These are phyloP conservation scores for Drosophila colorata DNA, from an alignment of 2,888 invertebrate genomes.

Conservation along the genomic window DNA sequence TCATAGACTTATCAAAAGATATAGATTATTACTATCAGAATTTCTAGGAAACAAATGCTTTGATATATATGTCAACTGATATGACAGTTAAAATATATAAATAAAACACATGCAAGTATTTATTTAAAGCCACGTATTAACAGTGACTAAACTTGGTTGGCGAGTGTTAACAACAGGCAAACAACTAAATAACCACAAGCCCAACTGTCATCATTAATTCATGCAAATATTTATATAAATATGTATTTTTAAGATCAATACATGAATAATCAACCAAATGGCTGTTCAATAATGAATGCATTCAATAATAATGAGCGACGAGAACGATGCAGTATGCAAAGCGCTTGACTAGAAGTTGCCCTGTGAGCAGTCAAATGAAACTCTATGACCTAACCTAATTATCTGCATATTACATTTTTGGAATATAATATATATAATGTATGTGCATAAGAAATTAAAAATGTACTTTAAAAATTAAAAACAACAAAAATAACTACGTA, in stretches of 20 bases:
- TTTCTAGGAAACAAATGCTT: background rate
- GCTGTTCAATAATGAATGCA: conserved; percentile 38
- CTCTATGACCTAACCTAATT: no score
- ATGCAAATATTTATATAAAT: conserved; percentile 41
- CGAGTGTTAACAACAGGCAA: conserved; percentile 3
- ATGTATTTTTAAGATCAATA: conserved; percentile 33
- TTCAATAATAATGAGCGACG: background rate
- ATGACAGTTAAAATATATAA: background rate
- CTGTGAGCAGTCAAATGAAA: background rate
- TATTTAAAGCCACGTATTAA: conserved; percentile 9
- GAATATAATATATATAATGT: no score
- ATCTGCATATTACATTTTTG: no score
- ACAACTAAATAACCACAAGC: conserved; percentile 43
- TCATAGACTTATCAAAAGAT: background rate
- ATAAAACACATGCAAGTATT: background rate
- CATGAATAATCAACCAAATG: conserved; percentile 54
- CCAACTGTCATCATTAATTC: conserved; percentile 45
- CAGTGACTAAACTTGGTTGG: conserved; percentile 6
- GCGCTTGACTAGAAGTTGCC: conserved; percentile 2
- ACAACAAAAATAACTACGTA: no score
- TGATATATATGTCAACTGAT: conserved; percentile 13
- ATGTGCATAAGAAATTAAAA: no score
- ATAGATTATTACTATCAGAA: conserved; percentile 10
- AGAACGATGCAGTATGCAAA: background rate
- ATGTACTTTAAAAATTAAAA: background rate